Conservation (phyloP, 2,797 vertebrate species). For the Betta splendens region DNA sequence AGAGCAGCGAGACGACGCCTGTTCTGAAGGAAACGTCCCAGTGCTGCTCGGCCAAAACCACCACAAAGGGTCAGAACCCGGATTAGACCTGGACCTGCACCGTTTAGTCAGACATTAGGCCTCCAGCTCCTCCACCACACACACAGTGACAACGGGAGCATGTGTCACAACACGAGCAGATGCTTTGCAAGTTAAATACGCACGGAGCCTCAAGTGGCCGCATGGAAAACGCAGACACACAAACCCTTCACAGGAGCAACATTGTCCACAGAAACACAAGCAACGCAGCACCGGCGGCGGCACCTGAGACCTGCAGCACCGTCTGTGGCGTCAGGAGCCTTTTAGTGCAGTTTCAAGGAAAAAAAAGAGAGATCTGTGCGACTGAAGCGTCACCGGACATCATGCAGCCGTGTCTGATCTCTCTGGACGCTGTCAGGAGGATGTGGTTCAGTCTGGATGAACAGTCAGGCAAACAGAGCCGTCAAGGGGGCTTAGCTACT, state of each 20-base stretch:
- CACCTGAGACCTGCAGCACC: constrained; percentile 9
- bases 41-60: background rate
- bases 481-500: background rate
- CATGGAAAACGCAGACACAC: constrained; percentile 14
- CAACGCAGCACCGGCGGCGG: constrained; percentile 20
- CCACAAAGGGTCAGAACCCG: constrained; percentile 11
- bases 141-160: too few relatives aligned
- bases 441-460: background rate
- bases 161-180: background rate
- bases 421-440: background rate
- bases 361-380: background rate
- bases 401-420: background rate
- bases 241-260: too few relatives aligned
- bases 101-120: constrained; percentile 47
- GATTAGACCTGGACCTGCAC: constrained; percentile 23
- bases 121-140: too few relatives aligned
- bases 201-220: constrained; percentile 13
- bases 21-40: constrained; percentile 15
- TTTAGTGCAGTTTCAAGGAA: background rate
- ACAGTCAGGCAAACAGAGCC: constrained; percentile 3
- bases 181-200: constrained; percentile 43
- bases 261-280: constrained; percentile 14
- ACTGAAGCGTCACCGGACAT: constrained; percentile 8
- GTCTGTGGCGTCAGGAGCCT: background rate
- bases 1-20: constrained; percentile 19